These are phyloP conservation scores for Anomalospiza imberbis DNA, from an alignment of 2,797 vertebrate species.

Conservation along the genomic window DNA sequence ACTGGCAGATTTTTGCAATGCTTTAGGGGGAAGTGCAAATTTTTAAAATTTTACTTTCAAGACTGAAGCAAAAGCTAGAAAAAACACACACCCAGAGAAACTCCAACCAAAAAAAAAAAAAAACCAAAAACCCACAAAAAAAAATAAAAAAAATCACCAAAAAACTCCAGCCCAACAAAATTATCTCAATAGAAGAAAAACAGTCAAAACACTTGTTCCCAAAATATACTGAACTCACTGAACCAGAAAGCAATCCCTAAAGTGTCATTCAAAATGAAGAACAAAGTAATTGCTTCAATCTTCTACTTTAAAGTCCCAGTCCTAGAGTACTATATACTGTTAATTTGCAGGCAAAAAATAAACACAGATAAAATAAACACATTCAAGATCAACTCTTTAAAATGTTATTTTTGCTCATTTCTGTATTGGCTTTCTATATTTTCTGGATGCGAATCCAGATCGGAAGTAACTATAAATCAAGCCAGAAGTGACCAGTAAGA, in stretches of 20 bases:
- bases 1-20: background rate
- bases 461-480: background rate
- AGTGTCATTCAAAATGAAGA: background rate
- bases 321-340: background rate
- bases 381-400: background rate
- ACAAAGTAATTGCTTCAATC: background rate
- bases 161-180: background rate
- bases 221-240: background rate
- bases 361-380: background rate
- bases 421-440: background rate
- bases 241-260: background rate
- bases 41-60: background rate
- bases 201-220: background rate
- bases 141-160: too few relatives aligned
- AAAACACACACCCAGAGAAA: background rate
- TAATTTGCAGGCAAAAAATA: background rate
- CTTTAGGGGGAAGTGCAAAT: fast-evolving
- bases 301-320: background rate
- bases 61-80: background rate
- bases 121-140: background rate
- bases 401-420: background rate
- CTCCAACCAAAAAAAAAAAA: background rate
- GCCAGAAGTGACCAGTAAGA: background rate
- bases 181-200: background rate
- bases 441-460: background rate